A percentile compares a stretch with the other conserved stretches of the same genome.
Evolutionary conservation across 2,888 invertebrate genomes (phyloP).

Genomic region (Drosophila flavopinicola): DNA sequence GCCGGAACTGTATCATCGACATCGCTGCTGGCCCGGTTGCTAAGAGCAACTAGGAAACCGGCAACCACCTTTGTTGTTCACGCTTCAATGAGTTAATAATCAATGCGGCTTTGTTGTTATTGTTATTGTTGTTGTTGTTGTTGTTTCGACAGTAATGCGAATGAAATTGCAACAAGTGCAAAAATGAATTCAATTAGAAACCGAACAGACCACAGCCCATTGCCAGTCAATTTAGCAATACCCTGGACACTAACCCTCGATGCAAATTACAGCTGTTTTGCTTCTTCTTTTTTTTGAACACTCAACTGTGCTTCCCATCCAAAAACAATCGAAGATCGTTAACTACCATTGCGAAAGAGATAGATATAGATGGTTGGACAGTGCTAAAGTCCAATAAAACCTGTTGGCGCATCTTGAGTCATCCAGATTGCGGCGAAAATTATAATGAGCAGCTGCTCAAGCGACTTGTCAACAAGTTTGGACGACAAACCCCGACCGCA

Average conservation of each 20-base stretch:
- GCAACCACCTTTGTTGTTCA: conserved; percentile 27
- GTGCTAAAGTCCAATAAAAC: conserved; percentile 36
- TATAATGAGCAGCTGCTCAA: conserved; percentile 57
- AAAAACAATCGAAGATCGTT: conserved; percentile 14
- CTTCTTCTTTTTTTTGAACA: conserved; percentile 14
- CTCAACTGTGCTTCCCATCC: not conserved
- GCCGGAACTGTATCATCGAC: conserved; percentile 67
- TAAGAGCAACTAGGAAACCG: conserved; percentile 57
- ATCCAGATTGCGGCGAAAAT: conserved; percentile 70
- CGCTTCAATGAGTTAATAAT: conserved; percentile 68
- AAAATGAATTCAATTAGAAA: conserved; percentile 57
- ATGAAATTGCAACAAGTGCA: conserved; percentile 65
- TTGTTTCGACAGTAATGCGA: conserved; percentile 58
- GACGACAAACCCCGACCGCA: conserved; percentile 40
- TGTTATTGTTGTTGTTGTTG: conserved; percentile 19
- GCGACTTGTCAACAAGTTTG: conserved; percentile 49
- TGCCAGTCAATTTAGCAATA: conserved; percentile 49
- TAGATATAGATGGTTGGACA: not conserved
- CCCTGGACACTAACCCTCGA: conserved; percentile 5
- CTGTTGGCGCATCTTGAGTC: conserved; percentile 64
- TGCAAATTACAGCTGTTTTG: conserved; percentile 46
- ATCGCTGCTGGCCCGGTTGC: conserved; percentile 8
- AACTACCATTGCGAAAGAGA: conserved; percentile 1
- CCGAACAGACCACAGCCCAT: conserved; percentile 18
- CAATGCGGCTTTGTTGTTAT: conserved; percentile 39